phyloP scores from a whole-genome alignment of 2,888 invertebrate species.

The Beris chalybata region DNA sequence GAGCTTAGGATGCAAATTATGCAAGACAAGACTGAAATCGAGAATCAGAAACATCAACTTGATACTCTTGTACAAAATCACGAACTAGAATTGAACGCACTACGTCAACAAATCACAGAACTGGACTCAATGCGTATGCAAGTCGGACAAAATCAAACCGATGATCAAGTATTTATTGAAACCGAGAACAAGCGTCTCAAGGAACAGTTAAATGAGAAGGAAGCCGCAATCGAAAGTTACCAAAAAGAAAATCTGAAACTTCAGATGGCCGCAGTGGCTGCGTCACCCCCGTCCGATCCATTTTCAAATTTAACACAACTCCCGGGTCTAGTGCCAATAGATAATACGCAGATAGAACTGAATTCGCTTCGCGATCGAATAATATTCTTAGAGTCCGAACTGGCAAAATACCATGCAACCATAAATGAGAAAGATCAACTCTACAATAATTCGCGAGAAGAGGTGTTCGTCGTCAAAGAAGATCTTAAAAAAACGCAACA shows the following conservation, averaged over 20 bases:
- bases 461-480: background rate
- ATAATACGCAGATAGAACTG: background rate
- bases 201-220: slow-evolving; percentile 58
- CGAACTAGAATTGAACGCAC: slow-evolving; percentile 50
- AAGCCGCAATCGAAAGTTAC: slow-evolving; percentile 57
- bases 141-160: slow-evolving; percentile 56
- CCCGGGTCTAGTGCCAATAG: background rate
- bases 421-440: slow-evolving; percentile 25
- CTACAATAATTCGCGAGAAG: background rate
- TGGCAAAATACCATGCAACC: slow-evolving; percentile 12
- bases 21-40: slow-evolving; percentile 56
- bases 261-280: slow-evolving; percentile 46
- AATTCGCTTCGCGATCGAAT: slow-evolving; percentile 6
- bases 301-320: background rate
- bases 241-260: slow-evolving; percentile 52
- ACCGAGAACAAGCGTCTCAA: slow-evolving; percentile 63
- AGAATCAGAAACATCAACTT: slow-evolving; percentile 53
- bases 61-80: slow-evolving; percentile 52
- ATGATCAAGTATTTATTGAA: slow-evolving; percentile 56
- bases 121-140: slow-evolving; percentile 52
- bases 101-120: slow-evolving; percentile 52
- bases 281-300: background rate
- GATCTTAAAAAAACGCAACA: slow-evolving; percentile 1
- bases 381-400: slow-evolving; percentile 23
- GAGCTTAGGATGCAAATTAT: slow-evolving; percentile 54